Evolutionary conservation across 2,888 invertebrate species (phyloP).

Genomic region (Melipona beecheii): DNA sequence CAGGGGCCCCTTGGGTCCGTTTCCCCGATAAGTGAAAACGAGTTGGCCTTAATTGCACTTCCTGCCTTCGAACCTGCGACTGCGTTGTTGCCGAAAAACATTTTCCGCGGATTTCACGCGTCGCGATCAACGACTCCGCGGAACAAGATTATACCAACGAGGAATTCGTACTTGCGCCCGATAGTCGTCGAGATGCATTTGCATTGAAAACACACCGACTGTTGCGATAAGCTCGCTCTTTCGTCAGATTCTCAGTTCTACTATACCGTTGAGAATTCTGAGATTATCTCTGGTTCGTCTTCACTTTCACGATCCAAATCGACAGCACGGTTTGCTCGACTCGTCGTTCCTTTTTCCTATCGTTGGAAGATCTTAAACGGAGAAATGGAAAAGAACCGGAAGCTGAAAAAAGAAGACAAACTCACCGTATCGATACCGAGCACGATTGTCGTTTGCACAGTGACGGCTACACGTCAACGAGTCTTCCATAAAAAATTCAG

Average conservation of each 20-base stretch:
- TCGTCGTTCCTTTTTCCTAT: too few species aligned
- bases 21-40: constrained; percentile 48
- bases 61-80: constrained; percentile 33
- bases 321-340: not conserved
- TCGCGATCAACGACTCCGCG: constrained; percentile 23
- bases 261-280: not conserved
- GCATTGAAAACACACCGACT: constrained; percentile 1
- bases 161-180: not conserved
- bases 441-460: constrained; percentile 22
- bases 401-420: not conserved
- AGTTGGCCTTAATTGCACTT: constrained; percentile 50
- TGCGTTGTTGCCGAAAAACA: constrained; percentile 43
- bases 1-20: constrained; percentile 19
- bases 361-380: too few species aligned
- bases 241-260: not conserved
- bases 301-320: not conserved
- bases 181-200: constrained; percentile 6
- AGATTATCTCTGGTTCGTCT: not conserved
- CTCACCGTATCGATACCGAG: not conserved
- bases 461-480: not conserved
- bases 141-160: constrained; percentile 12
- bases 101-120: constrained; percentile 14
- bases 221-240: not conserved
- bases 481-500: not conserved
- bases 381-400: not conserved